Conservation (phyloP, 2,888 invertebrate genomes). For the Sinohyriopsis cumingii region DNA sequence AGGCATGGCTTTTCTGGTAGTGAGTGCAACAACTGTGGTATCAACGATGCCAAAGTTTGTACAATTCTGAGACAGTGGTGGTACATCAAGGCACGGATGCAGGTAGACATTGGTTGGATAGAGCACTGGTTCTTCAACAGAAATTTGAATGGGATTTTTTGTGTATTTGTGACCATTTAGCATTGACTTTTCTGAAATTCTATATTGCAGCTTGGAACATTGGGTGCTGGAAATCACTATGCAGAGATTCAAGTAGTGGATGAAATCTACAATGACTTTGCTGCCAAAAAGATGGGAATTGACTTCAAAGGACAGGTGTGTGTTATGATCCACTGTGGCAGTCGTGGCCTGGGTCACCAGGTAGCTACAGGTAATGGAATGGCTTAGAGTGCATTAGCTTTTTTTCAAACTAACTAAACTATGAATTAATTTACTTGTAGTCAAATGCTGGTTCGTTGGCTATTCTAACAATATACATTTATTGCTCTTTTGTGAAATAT, state of each 20-base stretch:
- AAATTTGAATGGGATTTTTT: slow-evolving; percentile 75
- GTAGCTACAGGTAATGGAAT: slow-evolving; percentile 74
- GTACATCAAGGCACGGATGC: too few species aligned
- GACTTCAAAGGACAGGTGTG: slow-evolving; percentile 91
- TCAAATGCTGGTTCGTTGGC: too few species aligned
- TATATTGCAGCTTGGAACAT: slow-evolving; percentile 84
- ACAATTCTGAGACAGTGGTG: too few species aligned
- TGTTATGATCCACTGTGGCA: slow-evolving; percentile 99
- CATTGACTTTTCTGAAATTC: background rate
- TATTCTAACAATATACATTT: too few species aligned
- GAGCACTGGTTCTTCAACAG: too few species aligned
- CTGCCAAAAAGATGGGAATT: slow-evolving; percentile 98
- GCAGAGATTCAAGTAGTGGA: slow-evolving; percentile 99
- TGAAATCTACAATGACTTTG: slow-evolving; percentile 97
- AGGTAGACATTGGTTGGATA: slow-evolving; percentile 74
- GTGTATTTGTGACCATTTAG: background rate
- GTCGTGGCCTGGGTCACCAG: slow-evolving; percentile 98
- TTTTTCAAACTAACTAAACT: too few species aligned
- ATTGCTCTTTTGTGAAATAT: too few species aligned
- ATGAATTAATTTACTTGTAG: too few species aligned
- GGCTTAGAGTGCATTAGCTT: too few species aligned
- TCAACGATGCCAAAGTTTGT: too few species aligned
- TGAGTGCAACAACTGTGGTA: too few species aligned
- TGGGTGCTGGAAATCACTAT: slow-evolving; percentile 98
- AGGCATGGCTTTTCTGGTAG: too few species aligned